A percentile compares a stretch with the other conserved stretches of the same genome.
These are phyloP conservation scores for Pinctada fucata DNA, from an alignment of 2,888 invertebrate species.

Conservation along the genomic window DNA sequence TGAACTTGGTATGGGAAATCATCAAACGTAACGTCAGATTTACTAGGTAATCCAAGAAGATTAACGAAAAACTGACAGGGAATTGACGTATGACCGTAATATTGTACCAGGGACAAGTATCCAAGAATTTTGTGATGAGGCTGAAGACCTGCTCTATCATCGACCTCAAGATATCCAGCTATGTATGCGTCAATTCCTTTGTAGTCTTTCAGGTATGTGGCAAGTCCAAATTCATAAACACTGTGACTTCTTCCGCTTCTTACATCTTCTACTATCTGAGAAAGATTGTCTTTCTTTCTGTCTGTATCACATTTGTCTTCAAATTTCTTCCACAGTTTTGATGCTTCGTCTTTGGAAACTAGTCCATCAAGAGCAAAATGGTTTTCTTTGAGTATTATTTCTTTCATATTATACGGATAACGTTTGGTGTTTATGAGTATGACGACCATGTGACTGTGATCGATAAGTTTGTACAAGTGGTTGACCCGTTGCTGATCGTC, in stretches of 20 bases:
- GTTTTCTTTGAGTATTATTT: constrained; percentile 18
- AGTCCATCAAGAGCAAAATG: constrained; percentile 31
- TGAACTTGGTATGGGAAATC: constrained; percentile 18
- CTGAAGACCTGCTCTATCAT: constrained; percentile 4
- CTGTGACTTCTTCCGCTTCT: constrained; percentile 2
- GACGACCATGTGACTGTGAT: constrained; percentile 36
- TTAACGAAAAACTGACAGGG: constrained; percentile 36
- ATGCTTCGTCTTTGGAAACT: constrained; percentile 21
- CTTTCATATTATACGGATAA: constrained; percentile 46
- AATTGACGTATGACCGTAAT: constrained; percentile 33
- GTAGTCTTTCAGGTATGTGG: constrained; percentile 19
- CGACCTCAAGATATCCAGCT: constrained; percentile 20
- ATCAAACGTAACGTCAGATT: constrained; percentile 20
- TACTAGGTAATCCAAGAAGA: constrained; percentile 11
- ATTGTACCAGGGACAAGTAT: constrained; percentile 28
- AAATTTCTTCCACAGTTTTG: constrained; percentile 1
- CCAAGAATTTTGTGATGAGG: constrained; percentile 16
- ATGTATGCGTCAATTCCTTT: constrained; percentile 22
- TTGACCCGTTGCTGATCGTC: constrained; percentile 52
- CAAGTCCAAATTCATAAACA: constrained; percentile 24
- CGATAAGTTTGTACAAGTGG: constrained; percentile 31
- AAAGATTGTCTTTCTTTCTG: constrained; percentile 11
- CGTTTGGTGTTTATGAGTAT: constrained; percentile 47
- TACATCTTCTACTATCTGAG: neutral
- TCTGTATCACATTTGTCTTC: constrained; percentile 12